A percentile compares a stretch with the other conserved stretches of the same genome.
These are phyloP conservation scores for Polypedilum pembai DNA, from an alignment of 1,140 invertebrate species.

Conservation along the genomic window DNA sequence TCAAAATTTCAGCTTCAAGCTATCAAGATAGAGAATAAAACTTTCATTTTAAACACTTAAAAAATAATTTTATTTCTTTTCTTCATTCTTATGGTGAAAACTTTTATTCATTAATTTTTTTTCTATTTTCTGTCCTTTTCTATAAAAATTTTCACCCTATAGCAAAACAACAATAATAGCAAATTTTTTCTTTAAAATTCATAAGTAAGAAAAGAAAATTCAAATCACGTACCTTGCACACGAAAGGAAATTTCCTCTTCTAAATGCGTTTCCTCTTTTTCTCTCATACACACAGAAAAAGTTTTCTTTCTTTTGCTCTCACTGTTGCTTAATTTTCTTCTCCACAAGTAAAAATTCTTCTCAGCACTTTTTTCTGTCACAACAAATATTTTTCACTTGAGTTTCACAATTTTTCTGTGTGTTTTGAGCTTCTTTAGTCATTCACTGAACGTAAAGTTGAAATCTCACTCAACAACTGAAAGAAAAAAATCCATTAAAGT, in stretches of 20 bases:
- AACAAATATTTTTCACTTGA: neutral
- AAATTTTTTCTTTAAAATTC: constrained; percentile 7
- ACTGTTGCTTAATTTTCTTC: neutral
- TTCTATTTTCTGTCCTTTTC: too few relatives aligned
- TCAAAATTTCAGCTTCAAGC: too few relatives aligned
- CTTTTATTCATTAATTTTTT: too few relatives aligned
- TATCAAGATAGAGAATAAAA: too few relatives aligned
- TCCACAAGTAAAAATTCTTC: neutral
- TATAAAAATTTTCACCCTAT: too few relatives aligned
- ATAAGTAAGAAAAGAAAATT: constrained; percentile 1
- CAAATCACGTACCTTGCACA: constrained; percentile 9
- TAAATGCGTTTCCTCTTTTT: neutral
- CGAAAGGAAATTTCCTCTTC: constrained; percentile 5
- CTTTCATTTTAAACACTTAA: too few relatives aligned
- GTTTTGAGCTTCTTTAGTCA: neutral
- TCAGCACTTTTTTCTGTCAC: constrained; percentile 9
- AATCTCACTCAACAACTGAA: neutral
- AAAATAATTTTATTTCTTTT: too few relatives aligned
- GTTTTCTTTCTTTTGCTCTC: neutral
- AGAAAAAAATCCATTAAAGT: neutral
- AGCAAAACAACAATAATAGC: neutral
- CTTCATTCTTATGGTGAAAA: too few relatives aligned
- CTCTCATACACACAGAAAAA: constrained; percentile 3
- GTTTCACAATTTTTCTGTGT: neutral
- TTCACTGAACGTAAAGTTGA: neutral